phyloP scores from a whole-genome alignment of 2,888 invertebrate genomes.

The Synanthedon tipuliformis region DNA sequence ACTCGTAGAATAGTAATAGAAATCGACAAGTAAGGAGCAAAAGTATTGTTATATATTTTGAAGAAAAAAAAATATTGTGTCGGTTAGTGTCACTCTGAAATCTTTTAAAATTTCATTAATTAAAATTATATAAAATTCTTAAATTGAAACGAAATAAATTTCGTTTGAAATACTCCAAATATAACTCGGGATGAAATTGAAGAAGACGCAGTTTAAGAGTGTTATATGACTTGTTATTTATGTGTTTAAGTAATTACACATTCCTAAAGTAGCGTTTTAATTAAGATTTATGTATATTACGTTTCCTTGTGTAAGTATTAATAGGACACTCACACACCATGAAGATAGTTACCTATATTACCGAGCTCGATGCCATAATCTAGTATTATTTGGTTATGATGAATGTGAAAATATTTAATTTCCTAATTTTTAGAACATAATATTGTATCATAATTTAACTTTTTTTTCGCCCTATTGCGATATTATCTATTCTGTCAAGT shows the following conservation, averaged over 20 bases:
- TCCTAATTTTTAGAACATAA: too few relatives aligned
- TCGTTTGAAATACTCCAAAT: not conserved
- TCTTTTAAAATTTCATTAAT: too few relatives aligned
- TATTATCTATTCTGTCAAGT: too few relatives aligned
- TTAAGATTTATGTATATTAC: slow-evolving; percentile 46
- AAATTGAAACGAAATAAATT: too few relatives aligned
- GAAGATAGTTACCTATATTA: slow-evolving; percentile 54
- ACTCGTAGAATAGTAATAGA: slow-evolving; percentile 24
- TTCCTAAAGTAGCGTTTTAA: slow-evolving; percentile 34
- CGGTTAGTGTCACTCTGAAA: not conserved
- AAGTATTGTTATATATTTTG: not conserved
- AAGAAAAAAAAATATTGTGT: not conserved
- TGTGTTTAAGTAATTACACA: slow-evolving; percentile 26
- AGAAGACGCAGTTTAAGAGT: not conserved
- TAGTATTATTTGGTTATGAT: slow-evolving; percentile 26
- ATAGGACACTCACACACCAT: slow-evolving; percentile 27
- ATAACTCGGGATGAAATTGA: not conserved
- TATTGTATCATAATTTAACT: too few relatives aligned
- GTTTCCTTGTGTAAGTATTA: slow-evolving; percentile 28
- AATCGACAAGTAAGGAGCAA: slow-evolving; percentile 7
- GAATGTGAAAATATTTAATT: slow-evolving; percentile 1
- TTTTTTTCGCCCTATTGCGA: too few relatives aligned
- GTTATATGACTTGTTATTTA: not conserved
- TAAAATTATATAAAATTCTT: too few relatives aligned
- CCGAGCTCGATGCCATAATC: slow-evolving; percentile 58